Evolutionary conservation across 2,888 invertebrate genomes (phyloP).

Genomic region (Hydroisotoma schaefferi): DNA sequence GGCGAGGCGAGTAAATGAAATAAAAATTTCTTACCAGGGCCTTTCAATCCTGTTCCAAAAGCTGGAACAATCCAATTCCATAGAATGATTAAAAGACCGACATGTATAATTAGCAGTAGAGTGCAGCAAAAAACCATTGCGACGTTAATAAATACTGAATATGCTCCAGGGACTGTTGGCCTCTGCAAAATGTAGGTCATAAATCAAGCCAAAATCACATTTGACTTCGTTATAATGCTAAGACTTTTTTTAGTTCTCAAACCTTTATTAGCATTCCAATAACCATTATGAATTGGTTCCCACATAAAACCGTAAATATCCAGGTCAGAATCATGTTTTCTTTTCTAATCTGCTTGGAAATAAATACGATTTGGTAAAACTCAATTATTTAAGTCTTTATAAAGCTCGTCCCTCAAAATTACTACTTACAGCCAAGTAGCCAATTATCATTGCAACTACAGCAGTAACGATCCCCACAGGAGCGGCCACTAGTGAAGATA

Average conservation of each 20-base stretch:
- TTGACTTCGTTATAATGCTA: neutral
- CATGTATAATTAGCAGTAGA: constrained; percentile 30
- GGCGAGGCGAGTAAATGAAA: too few species aligned
- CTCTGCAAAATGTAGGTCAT: constrained; percentile 24
- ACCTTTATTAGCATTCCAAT: constrained; percentile 36
- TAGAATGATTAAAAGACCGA: constrained; percentile 26
- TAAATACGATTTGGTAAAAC: neutral
- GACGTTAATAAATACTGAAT: constrained; percentile 26
- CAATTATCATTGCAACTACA: constrained; percentile 27
- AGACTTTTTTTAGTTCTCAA: neutral
- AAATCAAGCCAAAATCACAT: neutral
- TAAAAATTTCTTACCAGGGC: constrained; percentile 9
- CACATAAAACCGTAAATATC: constrained; percentile 33
- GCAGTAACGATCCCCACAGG: constrained; percentile 31
- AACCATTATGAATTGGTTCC: constrained; percentile 32
- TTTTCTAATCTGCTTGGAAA: constrained; percentile 28
- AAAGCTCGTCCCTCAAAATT: neutral
- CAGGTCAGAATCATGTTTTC: constrained; percentile 32
- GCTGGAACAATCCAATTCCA: constrained; percentile 36
- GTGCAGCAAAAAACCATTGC: constrained; percentile 26
- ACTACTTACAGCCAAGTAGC: constrained; percentile 33
- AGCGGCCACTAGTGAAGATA: constrained; percentile 32
- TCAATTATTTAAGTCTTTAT: neutral
- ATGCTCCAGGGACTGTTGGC: constrained; percentile 26
- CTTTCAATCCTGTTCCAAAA: constrained; percentile 27